Evolutionary conservation across 2,113 vertebrate genomes (phyloP).

Genomic region (Nycticebus coucang): DNA sequence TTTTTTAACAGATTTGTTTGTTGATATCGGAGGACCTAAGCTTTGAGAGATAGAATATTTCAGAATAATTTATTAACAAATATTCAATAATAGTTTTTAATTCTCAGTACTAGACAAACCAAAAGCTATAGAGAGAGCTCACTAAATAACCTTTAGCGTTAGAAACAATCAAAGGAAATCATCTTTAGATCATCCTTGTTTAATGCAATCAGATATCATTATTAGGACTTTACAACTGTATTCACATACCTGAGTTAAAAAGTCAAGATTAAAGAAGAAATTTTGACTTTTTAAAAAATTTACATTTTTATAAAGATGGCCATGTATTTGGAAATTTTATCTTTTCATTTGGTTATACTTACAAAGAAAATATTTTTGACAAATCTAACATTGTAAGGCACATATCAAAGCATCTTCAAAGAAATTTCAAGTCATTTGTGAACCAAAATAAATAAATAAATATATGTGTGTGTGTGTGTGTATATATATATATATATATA

Average conservation of each 20-base stretch:
- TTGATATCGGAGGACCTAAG: background rate
- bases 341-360: background rate
- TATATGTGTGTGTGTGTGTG: no score
- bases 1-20: background rate
- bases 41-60: background rate
- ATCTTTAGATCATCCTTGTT: background rate
- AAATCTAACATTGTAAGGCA: background rate
- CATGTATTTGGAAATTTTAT: slow-evolving; percentile 40
- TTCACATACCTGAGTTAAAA: background rate
- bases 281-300: background rate
- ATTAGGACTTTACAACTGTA: slow-evolving; percentile 25
- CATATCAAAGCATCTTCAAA: slow-evolving; percentile 5
- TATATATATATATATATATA: no score
- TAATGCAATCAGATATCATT: slow-evolving; percentile 37
- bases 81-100: slow-evolving; percentile 46
- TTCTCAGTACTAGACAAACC: background rate
- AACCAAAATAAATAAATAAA: background rate
- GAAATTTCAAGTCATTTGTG: slow-evolving; percentile 11
- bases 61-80: slow-evolving; percentile 8
- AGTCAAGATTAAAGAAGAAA: slow-evolving; percentile 57
- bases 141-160: background rate
- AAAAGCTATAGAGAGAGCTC: background rate
- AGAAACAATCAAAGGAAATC: background rate
- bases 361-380: slow-evolving; percentile 13
- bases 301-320: background rate